Evolutionary conservation across 2,888 invertebrate species (phyloP), one percentile per base, ranked within the genome.

Genomic region (Papilio elwesi): DNA sequence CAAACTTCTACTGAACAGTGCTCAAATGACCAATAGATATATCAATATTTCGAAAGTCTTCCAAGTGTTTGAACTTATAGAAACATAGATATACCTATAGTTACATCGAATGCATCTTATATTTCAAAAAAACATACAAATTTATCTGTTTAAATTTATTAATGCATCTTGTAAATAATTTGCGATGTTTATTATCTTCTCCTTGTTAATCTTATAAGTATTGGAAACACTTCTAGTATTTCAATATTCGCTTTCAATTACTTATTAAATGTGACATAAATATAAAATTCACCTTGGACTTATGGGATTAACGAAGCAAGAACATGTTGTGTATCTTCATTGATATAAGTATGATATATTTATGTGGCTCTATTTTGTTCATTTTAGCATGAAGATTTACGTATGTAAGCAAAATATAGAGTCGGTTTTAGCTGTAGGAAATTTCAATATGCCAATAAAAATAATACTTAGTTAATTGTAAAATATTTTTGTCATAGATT

Each of bases 21-120:
- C 93, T 93, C 93, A 93, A 93, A 86, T 84, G 90, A 92, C 90
- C 89, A 91, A 90, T 88, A 90, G 84, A 85, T 87, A 79, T 87
- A 85, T 84, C 84, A 83, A 81, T 83, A 82, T 85, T 73, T 85
- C 82, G 74, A 77, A 85, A 81, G 91, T 92, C 91, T 92, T 92
- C 90, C 91, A 89, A 83, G 76, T 83, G 83, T 82, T 64, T 73
- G 65, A 80, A 79, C 83, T 80, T 82, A 81, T 78, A 81, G 78
- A 76, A 76, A 49, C 53, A 70, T 79, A 77, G 76, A 75, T 78
- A 79, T 78, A 76, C 75, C 75, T 75, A 75, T 76, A 76, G 77
- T 77, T 75, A 76, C 78, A 75, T 72, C 62, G 76, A 76, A 74
- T 75, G 70, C 74, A 75, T 78, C 77, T 80, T 80, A 78, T 80